Conservation (phyloP, 2,113 vertebrate genomes). For the Campylomormyrus tamandua region DNA sequence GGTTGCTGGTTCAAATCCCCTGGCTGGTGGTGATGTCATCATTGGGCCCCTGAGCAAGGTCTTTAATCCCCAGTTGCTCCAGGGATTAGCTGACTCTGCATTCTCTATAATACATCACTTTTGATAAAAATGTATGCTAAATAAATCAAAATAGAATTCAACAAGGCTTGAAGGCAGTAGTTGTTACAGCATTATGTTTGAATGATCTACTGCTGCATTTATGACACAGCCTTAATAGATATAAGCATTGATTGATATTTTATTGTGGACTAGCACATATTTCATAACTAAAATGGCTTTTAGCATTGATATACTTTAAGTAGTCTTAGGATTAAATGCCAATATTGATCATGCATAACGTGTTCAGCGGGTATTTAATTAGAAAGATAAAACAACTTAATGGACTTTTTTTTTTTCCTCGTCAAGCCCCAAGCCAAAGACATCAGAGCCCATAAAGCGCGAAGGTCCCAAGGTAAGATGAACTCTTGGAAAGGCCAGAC, state of each 20-base stretch:
- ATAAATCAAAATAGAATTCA: not conserved
- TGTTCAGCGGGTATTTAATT: not conserved
- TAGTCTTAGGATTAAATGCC: not conserved
- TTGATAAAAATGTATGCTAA: not conserved
- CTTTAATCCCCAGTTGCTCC: not conserved
- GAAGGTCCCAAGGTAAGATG: slow-evolving; percentile 86
- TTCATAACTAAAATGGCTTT: not conserved
- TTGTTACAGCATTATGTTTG: not conserved
- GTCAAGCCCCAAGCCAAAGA: slow-evolving; percentile 76
- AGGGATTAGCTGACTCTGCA: not conserved
- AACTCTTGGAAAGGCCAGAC: not conserved
- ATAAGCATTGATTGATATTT: not conserved
- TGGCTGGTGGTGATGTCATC: not conserved
- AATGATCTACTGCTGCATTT: not conserved
- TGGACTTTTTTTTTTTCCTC: slow-evolving; percentile 22
- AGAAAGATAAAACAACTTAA: slow-evolving; percentile 2
- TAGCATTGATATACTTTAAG: not conserved
- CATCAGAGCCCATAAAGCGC: slow-evolving; percentile 74
- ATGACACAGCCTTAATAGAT: not conserved
- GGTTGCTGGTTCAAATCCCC: not conserved
- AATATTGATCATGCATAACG: not conserved
- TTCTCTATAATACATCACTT: not conserved
- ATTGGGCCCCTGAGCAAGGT: not conserved
- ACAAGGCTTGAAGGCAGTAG: not conserved
- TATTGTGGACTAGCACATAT: not conserved